Percentiles rank a stretch among this genome's conserved stretches.
phyloP scores from a whole-genome alignment of 2,888 invertebrate species.

The Phlogophora meticulosa region DNA sequence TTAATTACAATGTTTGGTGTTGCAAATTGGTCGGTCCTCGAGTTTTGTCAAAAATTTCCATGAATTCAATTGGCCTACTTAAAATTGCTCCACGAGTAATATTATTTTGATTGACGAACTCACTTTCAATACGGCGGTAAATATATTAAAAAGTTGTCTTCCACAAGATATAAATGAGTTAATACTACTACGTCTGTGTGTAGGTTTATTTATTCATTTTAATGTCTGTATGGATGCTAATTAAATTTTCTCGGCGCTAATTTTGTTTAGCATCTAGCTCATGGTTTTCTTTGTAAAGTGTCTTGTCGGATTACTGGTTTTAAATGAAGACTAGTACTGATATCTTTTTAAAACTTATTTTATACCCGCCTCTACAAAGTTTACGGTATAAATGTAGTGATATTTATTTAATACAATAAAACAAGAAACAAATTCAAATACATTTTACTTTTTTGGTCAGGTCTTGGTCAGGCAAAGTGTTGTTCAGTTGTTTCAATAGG shows the following conservation, averaged over 20 bases:
- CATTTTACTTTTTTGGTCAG: too few relatives aligned
- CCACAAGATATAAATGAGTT: slow-evolving; percentile 2
- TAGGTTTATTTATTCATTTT: slow-evolving; percentile 5
- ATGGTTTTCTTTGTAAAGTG: neutral
- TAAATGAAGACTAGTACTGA: neutral
- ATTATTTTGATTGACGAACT: slow-evolving; percentile 8
- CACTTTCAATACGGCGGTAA: neutral
- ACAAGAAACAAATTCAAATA: too few relatives aligned
- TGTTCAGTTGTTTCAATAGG: too few relatives aligned
- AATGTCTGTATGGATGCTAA: slow-evolving; percentile 4
- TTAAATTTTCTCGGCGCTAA: neutral
- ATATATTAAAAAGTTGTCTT: neutral
- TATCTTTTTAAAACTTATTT: too few relatives aligned
- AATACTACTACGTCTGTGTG: neutral
- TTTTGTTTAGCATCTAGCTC: neutral
- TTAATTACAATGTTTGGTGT: slow-evolving; percentile 74
- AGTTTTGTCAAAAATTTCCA: slow-evolving; percentile 64
- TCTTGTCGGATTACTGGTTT: neutral
- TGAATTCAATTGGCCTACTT: slow-evolving; percentile 64
- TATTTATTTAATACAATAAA: too few relatives aligned
- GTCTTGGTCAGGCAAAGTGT: too few relatives aligned
- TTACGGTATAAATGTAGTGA: too few relatives aligned
- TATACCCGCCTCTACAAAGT: too few relatives aligned
- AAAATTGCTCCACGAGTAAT: slow-evolving; percentile 17
- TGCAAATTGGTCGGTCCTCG: slow-evolving; percentile 70